phyloP scores from a whole-genome alignment of 2,113 vertebrate genomes.

The Coptodon rendalli region DNA sequence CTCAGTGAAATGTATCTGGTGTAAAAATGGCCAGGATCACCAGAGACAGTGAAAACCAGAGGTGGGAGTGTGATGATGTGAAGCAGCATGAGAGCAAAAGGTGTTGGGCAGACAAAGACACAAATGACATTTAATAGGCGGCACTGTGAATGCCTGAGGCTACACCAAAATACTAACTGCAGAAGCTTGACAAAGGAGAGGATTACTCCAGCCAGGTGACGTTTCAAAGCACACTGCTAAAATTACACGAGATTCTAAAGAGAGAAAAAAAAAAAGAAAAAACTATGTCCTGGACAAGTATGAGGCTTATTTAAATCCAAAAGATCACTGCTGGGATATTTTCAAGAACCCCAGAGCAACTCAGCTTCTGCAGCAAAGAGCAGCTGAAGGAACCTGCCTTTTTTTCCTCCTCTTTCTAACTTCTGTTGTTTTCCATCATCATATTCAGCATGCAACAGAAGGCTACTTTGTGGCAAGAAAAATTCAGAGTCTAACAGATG shows the following conservation, averaged over 20 bases:
- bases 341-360: background rate
- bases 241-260: background rate
- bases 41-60: background rate
- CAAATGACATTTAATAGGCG: background rate
- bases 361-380: background rate
- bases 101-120: background rate
- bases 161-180: background rate
- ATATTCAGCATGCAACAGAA: background rate
- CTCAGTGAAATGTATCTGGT: background rate
- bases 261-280: rapidly evolving
- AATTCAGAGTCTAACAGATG: background rate
- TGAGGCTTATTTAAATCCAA: background rate
- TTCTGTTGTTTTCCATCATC: background rate
- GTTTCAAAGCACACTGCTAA: background rate
- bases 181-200: background rate
- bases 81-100: background rate
- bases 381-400: background rate
- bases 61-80: background rate
- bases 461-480: background rate
- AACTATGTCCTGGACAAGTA: background rate
- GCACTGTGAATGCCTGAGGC: background rate
- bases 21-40: background rate
- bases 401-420: rapidly evolving
- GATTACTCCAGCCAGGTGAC: background rate
- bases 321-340: background rate